Conservation (phyloP, 2,888 invertebrate species). For the Sturmia bella region DNA sequence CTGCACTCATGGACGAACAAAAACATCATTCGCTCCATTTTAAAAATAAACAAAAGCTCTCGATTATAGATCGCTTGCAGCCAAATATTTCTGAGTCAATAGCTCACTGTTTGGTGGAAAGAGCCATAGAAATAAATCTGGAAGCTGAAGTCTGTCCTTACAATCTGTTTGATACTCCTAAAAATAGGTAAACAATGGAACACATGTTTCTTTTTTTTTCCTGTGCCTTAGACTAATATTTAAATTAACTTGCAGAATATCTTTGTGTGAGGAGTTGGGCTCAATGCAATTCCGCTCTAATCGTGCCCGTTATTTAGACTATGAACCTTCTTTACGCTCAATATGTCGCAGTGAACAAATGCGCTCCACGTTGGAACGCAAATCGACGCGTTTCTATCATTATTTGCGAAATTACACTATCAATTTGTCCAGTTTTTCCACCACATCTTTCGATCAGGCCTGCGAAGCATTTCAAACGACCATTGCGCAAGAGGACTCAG, state of each 20-base stretch:
- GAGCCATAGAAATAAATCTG: slow-evolving; percentile 76
- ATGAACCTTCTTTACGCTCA: slow-evolving; percentile 86
- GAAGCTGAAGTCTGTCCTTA: slow-evolving; percentile 76
- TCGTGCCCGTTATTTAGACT: slow-evolving; percentile 85
- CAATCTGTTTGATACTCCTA: slow-evolving; percentile 77
- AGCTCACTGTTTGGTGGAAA: slow-evolving; percentile 78
- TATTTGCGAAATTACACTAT: slow-evolving; percentile 85
- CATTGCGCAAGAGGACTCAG: slow-evolving; percentile 24
- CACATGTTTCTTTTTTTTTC: background rate
- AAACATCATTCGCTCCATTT: slow-evolving; percentile 13
- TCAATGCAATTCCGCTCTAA: slow-evolving; percentile 83
- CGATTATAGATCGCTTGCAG: slow-evolving; percentile 75
- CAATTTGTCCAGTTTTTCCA: slow-evolving; percentile 82
- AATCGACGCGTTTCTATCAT: slow-evolving; percentile 90
- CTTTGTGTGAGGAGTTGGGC: slow-evolving; percentile 82
- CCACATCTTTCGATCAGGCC: slow-evolving; percentile 83
- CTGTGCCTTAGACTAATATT: background rate
- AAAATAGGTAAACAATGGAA: slow-evolving; percentile 73
- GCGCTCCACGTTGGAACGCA: slow-evolving; percentile 84
- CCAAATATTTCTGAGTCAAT: slow-evolving; percentile 77
- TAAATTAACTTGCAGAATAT: slow-evolving; percentile 82
- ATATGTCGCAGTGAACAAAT: slow-evolving; percentile 87
- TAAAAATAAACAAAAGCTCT: slow-evolving; percentile 36
- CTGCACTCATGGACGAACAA: slow-evolving; percentile 76
- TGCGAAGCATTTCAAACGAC: slow-evolving; percentile 75